These are phyloP conservation scores for Sinella curviseta DNA, from an alignment of 1,140 invertebrate species.

Conservation along the genomic window DNA sequence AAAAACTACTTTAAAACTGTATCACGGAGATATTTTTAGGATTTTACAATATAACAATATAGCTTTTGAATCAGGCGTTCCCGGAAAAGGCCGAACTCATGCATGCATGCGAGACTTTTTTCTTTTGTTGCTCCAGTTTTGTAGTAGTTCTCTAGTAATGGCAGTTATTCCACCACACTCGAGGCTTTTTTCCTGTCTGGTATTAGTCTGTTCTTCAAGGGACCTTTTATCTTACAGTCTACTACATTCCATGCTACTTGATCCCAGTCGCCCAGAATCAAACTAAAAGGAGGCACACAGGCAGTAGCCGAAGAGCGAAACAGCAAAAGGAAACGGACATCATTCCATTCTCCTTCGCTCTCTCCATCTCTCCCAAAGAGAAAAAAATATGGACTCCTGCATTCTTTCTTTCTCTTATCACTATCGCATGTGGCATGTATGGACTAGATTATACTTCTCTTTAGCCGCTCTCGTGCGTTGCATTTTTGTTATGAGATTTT, in stretches of 20 bases:
- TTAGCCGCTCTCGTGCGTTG: not conserved
- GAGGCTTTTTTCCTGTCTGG: too few species aligned
- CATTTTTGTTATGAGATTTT: too few species aligned
- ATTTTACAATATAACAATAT: too few species aligned
- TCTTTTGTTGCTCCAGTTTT: not conserved
- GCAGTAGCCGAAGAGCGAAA: too few species aligned
- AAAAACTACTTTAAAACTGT: not conserved
- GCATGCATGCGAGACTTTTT: not conserved
- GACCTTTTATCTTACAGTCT: not conserved
- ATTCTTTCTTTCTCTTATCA: too few species aligned
- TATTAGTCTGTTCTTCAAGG: not conserved
- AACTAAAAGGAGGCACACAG: not conserved
- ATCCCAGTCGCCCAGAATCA: not conserved
- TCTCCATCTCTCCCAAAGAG: not conserved
- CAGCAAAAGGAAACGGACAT: not conserved
- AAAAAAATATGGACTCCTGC: too few species aligned
- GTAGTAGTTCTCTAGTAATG: too few species aligned
- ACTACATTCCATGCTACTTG: not conserved
- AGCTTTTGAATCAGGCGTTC: too few species aligned
- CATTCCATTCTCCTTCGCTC: not conserved
- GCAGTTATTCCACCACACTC: too few species aligned
- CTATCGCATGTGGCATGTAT: too few species aligned
- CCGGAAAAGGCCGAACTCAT: not conserved
- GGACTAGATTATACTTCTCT: too few species aligned
- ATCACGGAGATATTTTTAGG: not conserved